Evolutionary conservation across 2,113 vertebrate genomes (phyloP).

Genomic region (Kobus ellipsiprymnus): DNA sequence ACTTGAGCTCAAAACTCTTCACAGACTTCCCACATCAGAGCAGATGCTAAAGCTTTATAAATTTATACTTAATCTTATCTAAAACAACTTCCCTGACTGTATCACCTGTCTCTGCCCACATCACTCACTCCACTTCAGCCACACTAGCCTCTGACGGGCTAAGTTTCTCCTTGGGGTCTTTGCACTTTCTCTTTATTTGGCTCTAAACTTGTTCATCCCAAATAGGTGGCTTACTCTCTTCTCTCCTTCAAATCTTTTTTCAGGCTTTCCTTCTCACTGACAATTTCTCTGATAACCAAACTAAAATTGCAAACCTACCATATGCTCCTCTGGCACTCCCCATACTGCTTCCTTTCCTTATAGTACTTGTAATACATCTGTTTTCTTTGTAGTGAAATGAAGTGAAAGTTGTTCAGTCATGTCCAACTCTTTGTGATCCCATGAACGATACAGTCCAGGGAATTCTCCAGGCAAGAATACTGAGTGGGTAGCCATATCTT

Average conservation of each 20-base stretch:
- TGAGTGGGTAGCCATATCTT: background rate
- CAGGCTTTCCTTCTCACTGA: background rate
- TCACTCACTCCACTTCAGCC: background rate
- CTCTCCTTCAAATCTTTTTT: background rate
- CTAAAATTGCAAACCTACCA: background rate
- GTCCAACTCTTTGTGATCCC: background rate
- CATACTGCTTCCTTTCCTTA: background rate
- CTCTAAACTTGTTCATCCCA: background rate
- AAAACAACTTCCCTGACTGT: background rate
- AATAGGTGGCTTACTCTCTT: background rate
- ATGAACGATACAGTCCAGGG: background rate
- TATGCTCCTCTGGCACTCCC: background rate
- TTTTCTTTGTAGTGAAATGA: background rate
- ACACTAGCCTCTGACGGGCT: background rate
- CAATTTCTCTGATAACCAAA: background rate
- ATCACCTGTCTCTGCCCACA: background rate
- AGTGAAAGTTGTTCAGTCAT: background rate
- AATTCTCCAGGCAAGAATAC: background rate
- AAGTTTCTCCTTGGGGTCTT: background rate
- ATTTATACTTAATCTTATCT: background rate
- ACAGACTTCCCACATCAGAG: background rate
- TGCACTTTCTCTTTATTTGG: background rate
- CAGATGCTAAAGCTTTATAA: background rate
- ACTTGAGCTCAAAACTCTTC: background rate
- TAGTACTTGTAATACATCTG: background rate